Evolutionary conservation across 1,140 invertebrate species (phyloP), one percentile per base, ranked within the genome.

Genomic region (Zaprionus capensis): DNA sequence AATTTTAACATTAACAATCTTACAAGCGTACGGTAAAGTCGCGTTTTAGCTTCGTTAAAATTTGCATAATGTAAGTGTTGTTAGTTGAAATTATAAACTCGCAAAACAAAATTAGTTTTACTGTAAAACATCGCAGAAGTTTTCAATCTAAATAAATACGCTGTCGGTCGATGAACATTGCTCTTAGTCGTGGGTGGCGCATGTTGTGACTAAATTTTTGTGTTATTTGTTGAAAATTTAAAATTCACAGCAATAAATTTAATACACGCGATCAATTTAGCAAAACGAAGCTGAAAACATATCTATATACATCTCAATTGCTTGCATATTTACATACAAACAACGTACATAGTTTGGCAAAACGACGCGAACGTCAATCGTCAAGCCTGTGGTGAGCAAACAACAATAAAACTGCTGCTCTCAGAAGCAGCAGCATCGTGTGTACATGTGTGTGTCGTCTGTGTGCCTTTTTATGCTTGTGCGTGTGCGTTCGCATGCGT

Each of bases 11-110:
- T 73, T 74, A 69, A 74, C 57, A 62, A 74, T 69, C 57, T 74
- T 69, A 56, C 65, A 62, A 74, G 71, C 65, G 49, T 51, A 74
- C 71, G 65, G 71, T 69, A 20, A 74, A 56, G 71, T 74, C 71
- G 71, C 65, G 71, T 69, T 69, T 68, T 62, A 36, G 36, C n/a
- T 68, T 46, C 71, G 56, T 73, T 68, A n/a, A 26, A 55, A 61
- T 61, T 73, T 67, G 64, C 56, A 73, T 61, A 55, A 59, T 59
- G 31, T 59, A 51, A 64, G 61, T 38, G 31, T 57, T 49, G 12
- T 12, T 28, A 41, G 22, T 58, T 14, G 15, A 34, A n/a, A 12
- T 58, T n/a, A 57, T n/a, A 15, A 53, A 34, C n/a, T 46, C 24
- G n/a, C 9, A 44, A 17, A 24, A 3, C 38, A 46, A 12, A 11